These are phyloP conservation scores for Perizoma flavofasciatum DNA, from an alignment of 2,888 invertebrate genomes.

Conservation along the genomic window DNA sequence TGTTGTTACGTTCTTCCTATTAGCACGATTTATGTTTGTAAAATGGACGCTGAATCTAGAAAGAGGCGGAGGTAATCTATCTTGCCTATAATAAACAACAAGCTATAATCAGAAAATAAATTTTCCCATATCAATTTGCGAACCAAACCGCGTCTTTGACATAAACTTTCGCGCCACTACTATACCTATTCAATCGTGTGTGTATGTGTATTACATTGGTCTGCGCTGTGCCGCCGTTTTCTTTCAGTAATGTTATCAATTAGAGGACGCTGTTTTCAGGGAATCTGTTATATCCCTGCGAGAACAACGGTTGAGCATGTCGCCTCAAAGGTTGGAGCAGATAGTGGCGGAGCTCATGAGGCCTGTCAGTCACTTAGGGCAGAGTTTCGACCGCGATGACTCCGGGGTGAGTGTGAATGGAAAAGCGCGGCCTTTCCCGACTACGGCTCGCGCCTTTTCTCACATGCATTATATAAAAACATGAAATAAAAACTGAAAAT, in stretches of 20 bases:
- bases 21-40: slow-evolving; percentile 70
- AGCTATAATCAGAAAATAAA: slow-evolving; percentile 13
- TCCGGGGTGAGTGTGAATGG: slow-evolving; percentile 63
- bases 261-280: slow-evolving; percentile 67
- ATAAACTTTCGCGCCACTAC: slow-evolving; percentile 76
- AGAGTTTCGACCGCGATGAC: slow-evolving; percentile 74
- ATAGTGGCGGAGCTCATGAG: slow-evolving; percentile 77
- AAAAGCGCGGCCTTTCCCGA: slow-evolving; percentile 14
- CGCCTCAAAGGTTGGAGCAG: slow-evolving; percentile 71
- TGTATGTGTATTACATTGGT: slow-evolving; percentile 10
- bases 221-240: slow-evolving; percentile 37
- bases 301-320: slow-evolving; percentile 69
- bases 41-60: slow-evolving; percentile 75
- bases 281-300: slow-evolving; percentile 59
- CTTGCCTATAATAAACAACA: slow-evolving; percentile 3
- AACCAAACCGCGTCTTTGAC: slow-evolving; percentile 64
- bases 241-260: slow-evolving; percentile 70
- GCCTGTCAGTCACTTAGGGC: slow-evolving; percentile 70
- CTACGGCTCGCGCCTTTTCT: slow-evolving; percentile 27
- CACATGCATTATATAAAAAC: background rate
- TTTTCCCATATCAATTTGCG: slow-evolving; percentile 43
- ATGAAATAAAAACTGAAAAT: no score
- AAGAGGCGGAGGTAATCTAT: slow-evolving; percentile 60
- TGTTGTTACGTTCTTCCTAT: slow-evolving; percentile 76
- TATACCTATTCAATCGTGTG: slow-evolving; percentile 8